Evolutionary conservation across 2,888 invertebrate genomes (phyloP), one percentile per base, ranked within the genome.

Genomic region (Hypercompe scribonia): DNA sequence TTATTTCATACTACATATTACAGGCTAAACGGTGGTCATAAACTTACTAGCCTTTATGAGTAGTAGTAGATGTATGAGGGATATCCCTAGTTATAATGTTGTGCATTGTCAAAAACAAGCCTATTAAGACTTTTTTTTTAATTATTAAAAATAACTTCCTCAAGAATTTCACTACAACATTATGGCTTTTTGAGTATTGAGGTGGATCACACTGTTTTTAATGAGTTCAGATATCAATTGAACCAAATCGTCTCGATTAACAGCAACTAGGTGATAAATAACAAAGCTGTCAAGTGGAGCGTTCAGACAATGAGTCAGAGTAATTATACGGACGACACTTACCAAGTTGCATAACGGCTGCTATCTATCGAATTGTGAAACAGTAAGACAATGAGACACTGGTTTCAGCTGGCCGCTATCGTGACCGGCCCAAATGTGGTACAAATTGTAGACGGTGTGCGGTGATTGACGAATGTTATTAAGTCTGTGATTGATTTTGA

Each of bases 261-360:
- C 79, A 82, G 82, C 77, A 79, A 79, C 82, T 72, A 78, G 84
- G 83, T 86, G 81, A 84, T 84, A 86, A 85, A 84, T 85, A 79
- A 84, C 84, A 77, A 82, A 84, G 76, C 79, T 79, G 84, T 81
- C 84, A 81, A 77, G 72, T 79, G 75, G 85, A 85, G 84, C 83
- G 83, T 83, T 83, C 77, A 83, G 81, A 89, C 90, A 89, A 89
- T 89, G 88, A 89, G 85, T 87, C 88, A 89, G 85, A 85, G 86
- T 88, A 91, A 91, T 91, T 90, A 90, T 88, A 85, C 78, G 80
- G 89, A 89, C 87, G 89, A 90, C 88, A 88, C 89, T 70, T 76
- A 73, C 68, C 46, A 68, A 81, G 77, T 90, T 89, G 86, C 88
- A 87, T 89, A 90, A 90, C 87, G 83, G 88, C 86, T 74, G 86